Conservation (phyloP, 2,113 vertebrate species). For the Melospiza melodia region DNA sequence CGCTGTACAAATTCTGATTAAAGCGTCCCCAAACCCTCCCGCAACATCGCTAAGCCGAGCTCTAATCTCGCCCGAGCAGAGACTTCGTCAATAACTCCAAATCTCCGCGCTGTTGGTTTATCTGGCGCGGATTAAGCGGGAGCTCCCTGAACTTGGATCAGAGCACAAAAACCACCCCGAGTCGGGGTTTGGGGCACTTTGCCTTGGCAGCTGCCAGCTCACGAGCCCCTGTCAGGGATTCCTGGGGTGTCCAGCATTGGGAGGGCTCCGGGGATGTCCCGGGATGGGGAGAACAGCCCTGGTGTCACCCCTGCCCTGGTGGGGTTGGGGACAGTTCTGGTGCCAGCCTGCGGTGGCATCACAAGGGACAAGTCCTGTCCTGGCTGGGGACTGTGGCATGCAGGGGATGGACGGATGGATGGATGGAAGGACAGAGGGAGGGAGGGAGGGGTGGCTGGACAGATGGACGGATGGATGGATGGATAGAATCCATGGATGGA, state of each 20-base stretch:
- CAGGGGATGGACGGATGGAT: background rate
- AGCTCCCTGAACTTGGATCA: constrained; percentile 19
- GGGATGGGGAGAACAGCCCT: background rate
- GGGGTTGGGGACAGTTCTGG: fast-evolving
- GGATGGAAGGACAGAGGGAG: background rate
- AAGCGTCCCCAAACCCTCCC: constrained; percentile 48
- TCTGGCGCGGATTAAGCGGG: constrained; percentile 51
- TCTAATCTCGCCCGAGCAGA: constrained; percentile 62
- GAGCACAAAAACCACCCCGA: background rate
- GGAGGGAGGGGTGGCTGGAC: background rate
- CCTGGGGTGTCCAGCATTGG: background rate
- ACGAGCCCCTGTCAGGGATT: fast-evolving
- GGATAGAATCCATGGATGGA: background rate
- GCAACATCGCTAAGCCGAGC: constrained; percentile 45
- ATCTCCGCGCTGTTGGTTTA: constrained; percentile 64
- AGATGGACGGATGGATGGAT: background rate
- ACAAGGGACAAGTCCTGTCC: background rate
- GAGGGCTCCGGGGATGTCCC: background rate
- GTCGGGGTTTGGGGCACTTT: background rate
- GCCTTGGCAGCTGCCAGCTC: background rate
- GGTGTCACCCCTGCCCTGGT: background rate
- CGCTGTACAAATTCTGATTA: constrained; percentile 74
- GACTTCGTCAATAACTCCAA: constrained; percentile 56
- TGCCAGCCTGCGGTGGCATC: background rate
- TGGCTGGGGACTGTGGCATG: fast-evolving